phyloP scores from a whole-genome alignment of 2,113 vertebrate species.

The Crotophaga sulcirostris region DNA sequence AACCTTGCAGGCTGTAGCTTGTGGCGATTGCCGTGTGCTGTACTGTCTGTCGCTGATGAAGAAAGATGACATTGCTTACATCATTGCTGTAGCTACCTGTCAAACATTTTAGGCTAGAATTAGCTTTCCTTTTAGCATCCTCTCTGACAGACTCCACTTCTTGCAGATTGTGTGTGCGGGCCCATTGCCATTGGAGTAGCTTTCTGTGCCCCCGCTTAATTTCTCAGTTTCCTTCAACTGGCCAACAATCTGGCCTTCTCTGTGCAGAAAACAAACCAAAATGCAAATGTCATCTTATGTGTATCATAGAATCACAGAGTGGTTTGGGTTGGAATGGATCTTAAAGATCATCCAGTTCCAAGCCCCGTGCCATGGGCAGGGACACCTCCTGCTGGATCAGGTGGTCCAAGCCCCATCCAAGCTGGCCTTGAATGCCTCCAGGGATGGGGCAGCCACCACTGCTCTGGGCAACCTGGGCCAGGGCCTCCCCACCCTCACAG shows the following conservation, averaged over 20 bases:
- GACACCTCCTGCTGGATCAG: too few species aligned
- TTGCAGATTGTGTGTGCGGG: neutral
- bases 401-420: too few species aligned
- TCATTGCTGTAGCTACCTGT: neutral
- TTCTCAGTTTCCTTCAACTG: neutral
- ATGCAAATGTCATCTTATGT: neutral
- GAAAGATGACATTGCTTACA: neutral
- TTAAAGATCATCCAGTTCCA: too few species aligned
- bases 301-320: too few species aligned
- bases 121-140: neutral
- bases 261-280: neutral
- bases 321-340: too few species aligned
- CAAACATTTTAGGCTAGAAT: neutral
- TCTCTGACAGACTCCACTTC: neutral
- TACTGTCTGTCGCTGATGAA: neutral
- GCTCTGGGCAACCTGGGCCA: too few species aligned
- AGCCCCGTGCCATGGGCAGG: too few species aligned
- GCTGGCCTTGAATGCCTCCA: too few species aligned
- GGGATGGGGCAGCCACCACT: too few species aligned
- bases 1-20: neutral
- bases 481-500: too few species aligned
- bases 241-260: neutral
- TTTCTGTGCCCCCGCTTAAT: neutral
- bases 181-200: neutral
- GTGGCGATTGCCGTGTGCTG: rapidly evolving